A percentile compares a stretch with the other conserved stretches of the same genome.
phyloP scores from a whole-genome alignment of 2,113 vertebrate genomes.

The Neogobius melanostomus region DNA sequence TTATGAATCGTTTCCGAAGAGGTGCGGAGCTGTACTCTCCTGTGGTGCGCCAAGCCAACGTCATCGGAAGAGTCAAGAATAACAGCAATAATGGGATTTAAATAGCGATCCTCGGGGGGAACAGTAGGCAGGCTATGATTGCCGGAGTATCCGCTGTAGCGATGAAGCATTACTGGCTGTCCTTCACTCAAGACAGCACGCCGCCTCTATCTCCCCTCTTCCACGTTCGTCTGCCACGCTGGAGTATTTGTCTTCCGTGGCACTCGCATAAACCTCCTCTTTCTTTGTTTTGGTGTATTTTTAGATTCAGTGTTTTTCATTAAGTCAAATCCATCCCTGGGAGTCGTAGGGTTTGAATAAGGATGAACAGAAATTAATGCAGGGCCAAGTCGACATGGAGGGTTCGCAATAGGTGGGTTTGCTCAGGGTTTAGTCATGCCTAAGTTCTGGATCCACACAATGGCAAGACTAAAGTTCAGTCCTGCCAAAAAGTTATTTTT shows the following conservation, averaged over 20 bases:
- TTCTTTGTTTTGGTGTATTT: neutral
- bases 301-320: slow-evolving; percentile 2
- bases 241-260: neutral
- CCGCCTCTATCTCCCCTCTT: slow-evolving; percentile 4
- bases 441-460: neutral
- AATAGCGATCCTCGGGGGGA: slow-evolving; percentile 51
- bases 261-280: neutral
- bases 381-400: neutral
- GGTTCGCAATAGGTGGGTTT: neutral
- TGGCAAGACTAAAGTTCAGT: neutral
- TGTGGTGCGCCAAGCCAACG: slow-evolving; percentile 34
- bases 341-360: slow-evolving; percentile 19
- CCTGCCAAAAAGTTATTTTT: neutral
- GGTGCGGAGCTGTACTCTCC: slow-evolving; percentile 22
- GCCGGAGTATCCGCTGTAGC: slow-evolving; percentile 13
- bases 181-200: slow-evolving; percentile 9
- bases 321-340: neutral
- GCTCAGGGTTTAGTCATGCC: neutral
- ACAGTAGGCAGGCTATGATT: neutral
- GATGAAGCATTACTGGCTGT: neutral
- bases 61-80: slow-evolving; percentile 64
- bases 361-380: slow-evolving; percentile 1
- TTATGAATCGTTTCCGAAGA: slow-evolving; percentile 32
- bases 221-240: slow-evolving; percentile 10
- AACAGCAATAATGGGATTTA: slow-evolving; percentile 63